Conservation (phyloP, 2,888 invertebrate genomes). For the Chrysopilus asiliformis region DNA sequence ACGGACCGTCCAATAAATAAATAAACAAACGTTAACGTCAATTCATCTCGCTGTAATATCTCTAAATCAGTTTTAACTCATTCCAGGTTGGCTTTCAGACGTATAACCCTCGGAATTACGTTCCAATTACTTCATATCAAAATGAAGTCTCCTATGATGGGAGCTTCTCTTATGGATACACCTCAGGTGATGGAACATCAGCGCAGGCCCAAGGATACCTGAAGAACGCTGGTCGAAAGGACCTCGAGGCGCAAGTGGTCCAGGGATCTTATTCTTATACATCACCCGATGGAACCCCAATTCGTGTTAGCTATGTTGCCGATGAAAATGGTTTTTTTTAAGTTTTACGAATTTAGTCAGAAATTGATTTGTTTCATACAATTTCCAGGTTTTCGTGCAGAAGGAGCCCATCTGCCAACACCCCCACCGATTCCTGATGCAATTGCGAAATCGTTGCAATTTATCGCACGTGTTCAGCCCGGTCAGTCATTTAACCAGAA, state of each 20-base stretch:
- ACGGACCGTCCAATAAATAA: too few species aligned
- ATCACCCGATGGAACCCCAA: constrained; percentile 58
- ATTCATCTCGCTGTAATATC: too few species aligned
- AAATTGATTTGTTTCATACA: not conserved
- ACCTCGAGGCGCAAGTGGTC: constrained; percentile 55
- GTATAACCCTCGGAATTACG: constrained; percentile 28
- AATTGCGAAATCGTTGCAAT: constrained; percentile 28
- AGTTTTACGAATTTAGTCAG: not conserved
- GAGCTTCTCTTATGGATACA: constrained; percentile 45
- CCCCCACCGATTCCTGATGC: constrained; percentile 30
- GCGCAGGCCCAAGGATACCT: constrained; percentile 65
- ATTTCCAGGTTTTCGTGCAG: constrained; percentile 30
- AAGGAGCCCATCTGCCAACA: constrained; percentile 33
- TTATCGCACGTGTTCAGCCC: constrained; percentile 24
- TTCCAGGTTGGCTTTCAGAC: constrained; percentile 25
- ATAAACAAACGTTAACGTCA: too few species aligned
- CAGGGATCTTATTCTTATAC: constrained; percentile 65
- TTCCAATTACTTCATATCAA: constrained; percentile 35
- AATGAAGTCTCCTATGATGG: constrained; percentile 35
- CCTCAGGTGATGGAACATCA: constrained; percentile 64
- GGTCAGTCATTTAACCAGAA: constrained; percentile 23
- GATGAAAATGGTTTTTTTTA: constrained; percentile 53
- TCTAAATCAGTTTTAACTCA: too few species aligned
- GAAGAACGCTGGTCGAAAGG: constrained; percentile 54
- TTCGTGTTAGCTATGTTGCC: constrained; percentile 55